Conservation (phyloP, 53 echinoderm and acorn worm species). For the Hippasteria phrygiana region DNA sequence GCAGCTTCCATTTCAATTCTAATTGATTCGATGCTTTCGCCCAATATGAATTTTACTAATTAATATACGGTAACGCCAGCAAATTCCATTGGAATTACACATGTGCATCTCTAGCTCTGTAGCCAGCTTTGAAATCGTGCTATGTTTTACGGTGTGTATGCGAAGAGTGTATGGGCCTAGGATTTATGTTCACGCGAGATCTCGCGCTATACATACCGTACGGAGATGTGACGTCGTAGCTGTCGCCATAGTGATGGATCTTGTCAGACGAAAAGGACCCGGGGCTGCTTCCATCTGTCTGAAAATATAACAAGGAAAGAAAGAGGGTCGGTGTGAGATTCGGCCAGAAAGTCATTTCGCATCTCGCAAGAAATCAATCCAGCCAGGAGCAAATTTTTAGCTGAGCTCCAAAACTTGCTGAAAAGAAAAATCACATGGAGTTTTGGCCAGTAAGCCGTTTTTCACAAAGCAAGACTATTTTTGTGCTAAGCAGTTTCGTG, state of each 20-base stretch:
- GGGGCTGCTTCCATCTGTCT: slow-evolving; percentile 98
- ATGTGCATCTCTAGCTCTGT: neutral
- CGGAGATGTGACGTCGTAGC: slow-evolving; percentile 89
- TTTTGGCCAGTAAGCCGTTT: no score
- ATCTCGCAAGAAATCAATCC: neutral
- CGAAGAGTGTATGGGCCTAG: neutral
- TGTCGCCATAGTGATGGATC: slow-evolving; percentile 92
- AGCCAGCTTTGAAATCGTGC: no score
- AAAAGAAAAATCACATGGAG: no score
- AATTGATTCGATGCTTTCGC: neutral
- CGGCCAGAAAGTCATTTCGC: neutral
- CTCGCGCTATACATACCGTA: slow-evolving; percentile 76
- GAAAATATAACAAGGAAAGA: slow-evolving; percentile 46
- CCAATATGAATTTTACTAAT: slow-evolving; percentile 8
- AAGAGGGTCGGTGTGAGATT: neutral
- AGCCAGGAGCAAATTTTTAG: neutral
- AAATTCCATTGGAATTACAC: neutral
- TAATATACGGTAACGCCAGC: neutral
- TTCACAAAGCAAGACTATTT: no score
- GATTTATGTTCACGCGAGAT: neutral
- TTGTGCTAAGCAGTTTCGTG: no score
- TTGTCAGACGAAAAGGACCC: slow-evolving; percentile 97
- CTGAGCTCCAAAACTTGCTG: no score
- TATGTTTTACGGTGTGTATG: neutral
- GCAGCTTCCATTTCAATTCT: neutral